Evolutionary conservation across 2,888 invertebrate genomes (phyloP).

Genomic region (Lepidochitona cinerea): DNA sequence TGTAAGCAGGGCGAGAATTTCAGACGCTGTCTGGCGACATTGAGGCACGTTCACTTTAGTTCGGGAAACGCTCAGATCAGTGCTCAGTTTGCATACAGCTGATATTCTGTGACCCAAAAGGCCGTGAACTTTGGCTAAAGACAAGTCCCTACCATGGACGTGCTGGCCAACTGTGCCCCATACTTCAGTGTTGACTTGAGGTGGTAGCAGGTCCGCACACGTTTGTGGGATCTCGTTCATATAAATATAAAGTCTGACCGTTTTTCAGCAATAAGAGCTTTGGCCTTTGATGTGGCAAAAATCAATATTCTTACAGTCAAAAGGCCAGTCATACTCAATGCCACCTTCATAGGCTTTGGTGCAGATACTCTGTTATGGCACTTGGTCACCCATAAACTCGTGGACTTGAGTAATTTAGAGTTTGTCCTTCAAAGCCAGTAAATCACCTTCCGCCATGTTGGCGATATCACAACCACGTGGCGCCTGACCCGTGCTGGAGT

Average conservation of each 20-base stretch:
- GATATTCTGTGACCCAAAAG: not conserved
- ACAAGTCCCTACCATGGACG: not conserved
- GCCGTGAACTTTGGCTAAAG: not conserved
- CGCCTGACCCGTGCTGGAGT: too few relatives aligned
- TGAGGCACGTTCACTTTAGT: not conserved
- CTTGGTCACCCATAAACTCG: not conserved
- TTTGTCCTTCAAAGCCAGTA: not conserved
- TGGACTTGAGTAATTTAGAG: not conserved
- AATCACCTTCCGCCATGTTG: not conserved
- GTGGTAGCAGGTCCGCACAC: not conserved
- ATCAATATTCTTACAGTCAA: too few relatives aligned
- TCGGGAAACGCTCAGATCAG: not conserved
- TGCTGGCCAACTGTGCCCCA: not conserved
- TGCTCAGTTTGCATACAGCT: not conserved
- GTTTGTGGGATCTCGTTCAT: too few relatives aligned
- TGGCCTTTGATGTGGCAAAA: too few relatives aligned
- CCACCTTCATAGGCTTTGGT: too few relatives aligned
- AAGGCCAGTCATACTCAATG: too few relatives aligned
- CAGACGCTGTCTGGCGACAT: not conserved
- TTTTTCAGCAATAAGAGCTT: too few relatives aligned
- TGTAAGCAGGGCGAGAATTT: not conserved
- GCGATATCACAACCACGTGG: not conserved
- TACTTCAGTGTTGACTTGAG: not conserved
- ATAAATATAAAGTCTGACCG: too few relatives aligned
- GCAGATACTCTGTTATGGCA: too few relatives aligned